Base-by-base conservation (phyloP, 2,113 vertebrate species). In the Chaenogobius annularis region DNA sequence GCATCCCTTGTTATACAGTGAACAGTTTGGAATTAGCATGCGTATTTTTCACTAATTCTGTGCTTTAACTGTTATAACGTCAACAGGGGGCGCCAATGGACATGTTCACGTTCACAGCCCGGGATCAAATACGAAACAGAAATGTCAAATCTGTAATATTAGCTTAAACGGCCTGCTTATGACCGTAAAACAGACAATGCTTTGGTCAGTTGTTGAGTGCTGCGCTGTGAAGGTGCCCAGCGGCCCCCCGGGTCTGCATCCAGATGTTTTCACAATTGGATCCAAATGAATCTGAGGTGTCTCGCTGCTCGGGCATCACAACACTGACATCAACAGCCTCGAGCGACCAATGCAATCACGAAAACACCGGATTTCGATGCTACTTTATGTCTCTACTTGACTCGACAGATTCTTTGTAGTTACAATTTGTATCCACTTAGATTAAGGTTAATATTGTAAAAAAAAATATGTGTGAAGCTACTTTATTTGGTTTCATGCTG, bases 1-100 rank as follows among this genome's bases (percentile, higher is more conserved):
- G 23, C 17, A 74, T 69, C 77, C 69, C 70, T 82, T 80, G 46
- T 72, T 74, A 73, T 80, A 78, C 69, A 76, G n/a, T n/a, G 66
- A 23, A 23, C 6, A 68, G 43, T 66, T 1, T 69, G 40, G n/a
- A 50, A 70, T 54, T 37, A 15, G 14, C 74, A 82, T 84, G 76
- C 81, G 73, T 64, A 0, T 1, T n/a, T 35, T 63, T 63, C n/a
- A 5, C n/a, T 0, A 17, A 58, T 68, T 65, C 37, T 35, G 71
- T 66, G 72, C 20, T 44, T 35, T 23, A 75, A 9, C 66, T 19
- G 59, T 7, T 3, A 7, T 11, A 11, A 72, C 46, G 43, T 23
- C 54, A 9, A 67, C 44, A 23, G 0, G n/a, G 19, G 20, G 17
- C 52, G 7, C 19, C 22, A 22, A 9, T 23, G 54, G 59, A 20